Evolutionary conservation across 2,113 vertebrate species (phyloP), one percentile per base, ranked within the genome.

Genomic region (Callopanchax toddi): DNA sequence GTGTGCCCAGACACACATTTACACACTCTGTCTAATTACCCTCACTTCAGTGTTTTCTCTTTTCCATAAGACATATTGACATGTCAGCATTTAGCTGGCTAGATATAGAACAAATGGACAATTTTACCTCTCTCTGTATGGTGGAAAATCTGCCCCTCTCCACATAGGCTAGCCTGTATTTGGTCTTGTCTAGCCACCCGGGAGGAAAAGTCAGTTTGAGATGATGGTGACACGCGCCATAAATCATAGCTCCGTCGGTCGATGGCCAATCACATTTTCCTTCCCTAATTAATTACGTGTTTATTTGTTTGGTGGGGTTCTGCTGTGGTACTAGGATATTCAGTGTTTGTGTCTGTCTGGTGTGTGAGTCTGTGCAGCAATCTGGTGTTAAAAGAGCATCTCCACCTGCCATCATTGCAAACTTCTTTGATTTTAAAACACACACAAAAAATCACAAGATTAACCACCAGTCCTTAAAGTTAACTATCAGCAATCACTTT

Each of bases 211-310:
- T 89, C 83, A 87, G 71, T 85, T 87, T 91, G 70, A 91, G 87
- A 86, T 74, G 71, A 83, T 3, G 64, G 73, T 91, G 87, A 91
- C 89, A 88, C 26, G 16, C 81, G 88, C 82, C 86, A 92, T 92
- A 92, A 92, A 92, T 91, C 92, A 92, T 83, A 68, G 68, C 50
- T 20, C 58, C 22, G 44, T 75, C 75, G 73, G 82, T 90, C 78
- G 69, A 71, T 61, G 82, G 79, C 86, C 83, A 85, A 89, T 91
- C 83, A 87, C 81, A 90, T 88, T 91, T 93, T 92, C 89, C 88
- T 77, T 74, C 53, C 55, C 81, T 91, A 91, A 93, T 91, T 91
- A 92, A 92, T 90, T 86, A 81, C 79, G 85, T 88, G 89, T 92
- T 92, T 92, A 90, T 92, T 91, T 91, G 83, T 81, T 89, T 84